These are phyloP conservation scores for Pipra filicauda DNA, from an alignment of 2,113 vertebrate genomes.

Conservation along the genomic window DNA sequence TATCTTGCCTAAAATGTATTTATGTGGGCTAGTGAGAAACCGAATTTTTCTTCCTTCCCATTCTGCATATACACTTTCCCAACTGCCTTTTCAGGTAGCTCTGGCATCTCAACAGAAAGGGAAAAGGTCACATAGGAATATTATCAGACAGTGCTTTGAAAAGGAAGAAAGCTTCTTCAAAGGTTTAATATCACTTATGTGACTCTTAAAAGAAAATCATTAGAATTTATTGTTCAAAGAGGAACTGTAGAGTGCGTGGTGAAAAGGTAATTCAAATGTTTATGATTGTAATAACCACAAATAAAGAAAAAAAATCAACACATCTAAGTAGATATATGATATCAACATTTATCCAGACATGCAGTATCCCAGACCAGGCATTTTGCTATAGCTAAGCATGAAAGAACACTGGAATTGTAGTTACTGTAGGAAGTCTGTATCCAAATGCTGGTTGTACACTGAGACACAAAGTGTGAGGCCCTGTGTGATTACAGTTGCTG, in stretches of 20 bases:
- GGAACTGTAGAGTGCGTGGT: not conserved
- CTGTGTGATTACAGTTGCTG: not conserved
- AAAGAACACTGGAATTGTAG: not conserved
- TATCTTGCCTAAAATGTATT: not conserved
- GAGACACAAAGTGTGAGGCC: not conserved
- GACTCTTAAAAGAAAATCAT: not conserved
- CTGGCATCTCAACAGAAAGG: not conserved
- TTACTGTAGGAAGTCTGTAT: not conserved
- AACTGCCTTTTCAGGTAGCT: not conserved
- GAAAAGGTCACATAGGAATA: not conserved
- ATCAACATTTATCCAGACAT: not conserved
- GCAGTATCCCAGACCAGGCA: too few relatives aligned
- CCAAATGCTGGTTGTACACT: not conserved
- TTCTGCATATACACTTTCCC: not conserved
- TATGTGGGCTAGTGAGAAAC: not conserved
- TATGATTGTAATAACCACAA: not conserved
- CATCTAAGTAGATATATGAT: fast-evolving
- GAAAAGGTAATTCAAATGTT: not conserved
- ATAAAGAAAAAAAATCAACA: not conserved
- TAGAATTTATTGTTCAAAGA: not conserved
- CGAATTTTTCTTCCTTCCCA: not conserved
- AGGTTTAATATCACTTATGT: not conserved
- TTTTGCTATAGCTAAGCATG: too few relatives aligned
- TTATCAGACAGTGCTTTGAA: not conserved
- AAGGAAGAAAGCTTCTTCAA: not conserved